Evolutionary conservation across 2,797 vertebrate species (phyloP).

Genomic region (Myotis planiceps): DNA sequence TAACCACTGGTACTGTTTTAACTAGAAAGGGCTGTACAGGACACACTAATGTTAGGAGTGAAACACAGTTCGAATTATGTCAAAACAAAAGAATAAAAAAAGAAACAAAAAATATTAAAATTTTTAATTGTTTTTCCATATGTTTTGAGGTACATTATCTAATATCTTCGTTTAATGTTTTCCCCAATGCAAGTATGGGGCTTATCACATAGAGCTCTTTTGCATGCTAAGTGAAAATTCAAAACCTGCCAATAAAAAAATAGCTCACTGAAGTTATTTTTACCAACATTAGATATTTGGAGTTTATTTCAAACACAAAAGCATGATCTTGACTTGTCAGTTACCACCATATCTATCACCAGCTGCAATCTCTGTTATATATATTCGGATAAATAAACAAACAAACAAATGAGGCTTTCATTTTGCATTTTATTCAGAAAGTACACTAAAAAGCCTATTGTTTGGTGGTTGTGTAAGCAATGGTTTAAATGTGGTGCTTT

Average conservation of each 20-base stretch:
- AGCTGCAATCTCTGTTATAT: background rate
- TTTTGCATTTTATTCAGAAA: background rate
- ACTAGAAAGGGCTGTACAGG: background rate
- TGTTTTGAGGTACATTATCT: background rate
- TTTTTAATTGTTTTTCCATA: background rate
- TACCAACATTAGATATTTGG: background rate
- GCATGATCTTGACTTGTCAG: background rate
- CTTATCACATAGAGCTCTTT: conserved; percentile 14
- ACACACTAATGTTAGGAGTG: background rate
- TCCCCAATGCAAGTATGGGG: background rate
- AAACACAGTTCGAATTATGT: background rate
- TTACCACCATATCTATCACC: background rate
- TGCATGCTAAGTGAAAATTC: conserved; percentile 47
- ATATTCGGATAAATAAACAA: conserved; percentile 46
- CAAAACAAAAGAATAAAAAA: background rate
- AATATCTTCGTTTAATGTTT: background rate
- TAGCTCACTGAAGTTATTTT: background rate
- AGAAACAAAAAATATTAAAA: background rate
- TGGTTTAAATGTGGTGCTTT: background rate
- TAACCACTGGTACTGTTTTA: background rate
- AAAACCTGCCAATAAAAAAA: conserved; percentile 19
- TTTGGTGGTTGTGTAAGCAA: background rate
- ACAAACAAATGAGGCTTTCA: background rate
- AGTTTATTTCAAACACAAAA: background rate
- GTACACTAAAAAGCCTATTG: background rate